Percentiles rank a stretch among this genome's conserved stretches.
Conservation (phyloP, 1,140 invertebrate species). For the Tetragnatha versicolor region DNA sequence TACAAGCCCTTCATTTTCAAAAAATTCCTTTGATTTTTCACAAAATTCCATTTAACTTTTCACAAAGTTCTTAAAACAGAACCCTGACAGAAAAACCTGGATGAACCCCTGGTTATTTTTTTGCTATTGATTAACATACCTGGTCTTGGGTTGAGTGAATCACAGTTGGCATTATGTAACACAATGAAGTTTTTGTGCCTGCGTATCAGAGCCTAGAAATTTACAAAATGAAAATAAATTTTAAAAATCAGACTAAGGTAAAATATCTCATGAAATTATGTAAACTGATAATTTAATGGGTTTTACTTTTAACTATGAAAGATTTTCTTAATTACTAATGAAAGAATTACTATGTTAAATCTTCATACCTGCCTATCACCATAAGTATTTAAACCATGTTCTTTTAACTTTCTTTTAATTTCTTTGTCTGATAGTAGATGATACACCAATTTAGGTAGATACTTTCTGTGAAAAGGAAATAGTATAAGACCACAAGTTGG, state of each 20-base stretch:
- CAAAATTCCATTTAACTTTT: no score
- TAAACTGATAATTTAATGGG: background rate
- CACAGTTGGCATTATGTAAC: slow-evolving; percentile 68
- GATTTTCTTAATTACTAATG: no score
- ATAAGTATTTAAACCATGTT: slow-evolving; percentile 65
- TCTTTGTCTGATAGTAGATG: slow-evolving; percentile 68
- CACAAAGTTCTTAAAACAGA: no score
- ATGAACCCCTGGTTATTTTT: no score
- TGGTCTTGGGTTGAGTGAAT: slow-evolving; percentile 64
- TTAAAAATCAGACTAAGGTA: background rate
- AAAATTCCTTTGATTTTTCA: no score
- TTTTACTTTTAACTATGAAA: no score
- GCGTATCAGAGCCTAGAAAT: slow-evolving; percentile 62
- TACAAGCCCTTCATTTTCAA: no score
- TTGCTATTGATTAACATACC: background rate
- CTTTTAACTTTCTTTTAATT: slow-evolving; percentile 67
- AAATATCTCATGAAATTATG: background rate
- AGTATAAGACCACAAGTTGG: background rate
- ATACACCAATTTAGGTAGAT: slow-evolving; percentile 69
- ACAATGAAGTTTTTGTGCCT: slow-evolving; percentile 65
- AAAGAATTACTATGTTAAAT: no score
- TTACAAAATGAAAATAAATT: background rate
- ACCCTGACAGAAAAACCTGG: no score
- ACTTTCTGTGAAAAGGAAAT: slow-evolving; percentile 61
- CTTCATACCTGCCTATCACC: slow-evolving; percentile 64